Evolutionary conservation across 2,888 invertebrate genomes (phyloP).

Genomic region (Eilema sororculum): DNA sequence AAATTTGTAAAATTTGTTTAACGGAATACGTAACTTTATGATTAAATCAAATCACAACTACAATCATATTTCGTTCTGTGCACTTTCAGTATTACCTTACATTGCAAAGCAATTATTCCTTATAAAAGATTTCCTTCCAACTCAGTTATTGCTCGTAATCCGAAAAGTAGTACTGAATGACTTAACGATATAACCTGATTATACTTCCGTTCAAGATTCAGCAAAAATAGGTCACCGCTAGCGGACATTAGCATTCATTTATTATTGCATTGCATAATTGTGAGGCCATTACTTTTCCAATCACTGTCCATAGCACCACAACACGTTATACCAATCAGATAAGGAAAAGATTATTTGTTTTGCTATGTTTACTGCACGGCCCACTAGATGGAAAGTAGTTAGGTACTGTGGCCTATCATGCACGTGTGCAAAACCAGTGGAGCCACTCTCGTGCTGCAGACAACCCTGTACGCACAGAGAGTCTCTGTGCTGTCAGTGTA

Average conservation of each 20-base stretch:
- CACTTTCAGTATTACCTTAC: not conserved
- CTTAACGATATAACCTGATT: slow-evolving; percentile 16
- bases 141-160: not conserved
- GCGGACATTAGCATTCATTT: slow-evolving; percentile 19
- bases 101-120: not conserved
- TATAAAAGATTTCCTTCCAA: not conserved
- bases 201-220: slow-evolving; percentile 16
- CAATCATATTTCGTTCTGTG: not conserved
- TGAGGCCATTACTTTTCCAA: slow-evolving; percentile 9
- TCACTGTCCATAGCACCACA: not conserved
- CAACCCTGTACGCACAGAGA: too few relatives aligned
- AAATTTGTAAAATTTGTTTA: not conserved
- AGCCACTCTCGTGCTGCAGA: too few relatives aligned
- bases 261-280: slow-evolving; percentile 21
- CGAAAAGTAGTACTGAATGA: slow-evolving; percentile 6
- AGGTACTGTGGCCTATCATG: too few relatives aligned
- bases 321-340: slow-evolving; percentile 12
- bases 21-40: not conserved
- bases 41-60: not conserved
- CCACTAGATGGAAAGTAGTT: too few relatives aligned
- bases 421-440: too few relatives aligned
- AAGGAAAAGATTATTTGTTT: not conserved
- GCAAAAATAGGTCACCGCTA: slow-evolving; percentile 19
- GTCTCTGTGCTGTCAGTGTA: too few relatives aligned
- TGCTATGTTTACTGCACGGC: too few relatives aligned